These are phyloP conservation scores for Graphium colonna DNA, from an alignment of 2,888 invertebrate species.

Conservation along the genomic window DNA sequence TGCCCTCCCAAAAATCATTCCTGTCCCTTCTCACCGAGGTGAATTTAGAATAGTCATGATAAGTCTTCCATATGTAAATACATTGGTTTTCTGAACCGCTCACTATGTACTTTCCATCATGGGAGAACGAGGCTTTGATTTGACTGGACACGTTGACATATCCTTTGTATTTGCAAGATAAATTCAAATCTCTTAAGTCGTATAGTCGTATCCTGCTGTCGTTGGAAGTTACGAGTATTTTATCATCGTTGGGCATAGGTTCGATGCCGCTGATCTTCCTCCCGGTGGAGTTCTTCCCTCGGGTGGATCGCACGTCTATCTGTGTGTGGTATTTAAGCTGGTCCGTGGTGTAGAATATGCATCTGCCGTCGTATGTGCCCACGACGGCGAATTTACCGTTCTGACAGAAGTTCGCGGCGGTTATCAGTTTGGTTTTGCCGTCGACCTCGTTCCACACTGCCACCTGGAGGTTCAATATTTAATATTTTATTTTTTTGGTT, in stretches of 20 bases:
- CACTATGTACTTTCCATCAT: constrained; percentile 97
- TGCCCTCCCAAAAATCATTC: constrained; percentile 98
- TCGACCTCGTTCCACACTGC: constrained; percentile 98
- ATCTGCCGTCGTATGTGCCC: constrained; percentile 98
- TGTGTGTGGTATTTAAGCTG: constrained; percentile 99
- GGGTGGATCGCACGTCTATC: constrained; percentile 95
- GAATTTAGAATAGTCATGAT: constrained; percentile 97
- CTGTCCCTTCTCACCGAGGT: constrained; percentile 94
- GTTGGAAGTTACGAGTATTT: constrained; percentile 97
- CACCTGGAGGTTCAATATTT: constrained; percentile 72
- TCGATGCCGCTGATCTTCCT: constrained; percentile 98
- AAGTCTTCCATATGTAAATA: constrained; percentile 98
- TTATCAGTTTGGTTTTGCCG: constrained; percentile 96
- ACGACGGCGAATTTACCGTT: constrained; percentile 99
- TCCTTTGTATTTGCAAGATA: constrained; percentile 96
- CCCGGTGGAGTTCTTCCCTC: constrained; percentile 97
- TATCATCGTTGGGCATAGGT: constrained; percentile 96
- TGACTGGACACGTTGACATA: constrained; percentile 97
- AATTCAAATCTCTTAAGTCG: constrained; percentile 94
- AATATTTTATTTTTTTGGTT: not conserved
- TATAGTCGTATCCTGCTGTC: constrained; percentile 98
- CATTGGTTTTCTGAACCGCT: constrained; percentile 98
- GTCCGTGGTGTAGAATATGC: constrained; percentile 98
- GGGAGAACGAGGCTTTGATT: constrained; percentile 98
- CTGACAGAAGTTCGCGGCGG: constrained; percentile 97